Evolutionary conservation across 1,140 invertebrate genomes (phyloP).

Genomic region (Ceratoteleas bidentatus): DNA sequence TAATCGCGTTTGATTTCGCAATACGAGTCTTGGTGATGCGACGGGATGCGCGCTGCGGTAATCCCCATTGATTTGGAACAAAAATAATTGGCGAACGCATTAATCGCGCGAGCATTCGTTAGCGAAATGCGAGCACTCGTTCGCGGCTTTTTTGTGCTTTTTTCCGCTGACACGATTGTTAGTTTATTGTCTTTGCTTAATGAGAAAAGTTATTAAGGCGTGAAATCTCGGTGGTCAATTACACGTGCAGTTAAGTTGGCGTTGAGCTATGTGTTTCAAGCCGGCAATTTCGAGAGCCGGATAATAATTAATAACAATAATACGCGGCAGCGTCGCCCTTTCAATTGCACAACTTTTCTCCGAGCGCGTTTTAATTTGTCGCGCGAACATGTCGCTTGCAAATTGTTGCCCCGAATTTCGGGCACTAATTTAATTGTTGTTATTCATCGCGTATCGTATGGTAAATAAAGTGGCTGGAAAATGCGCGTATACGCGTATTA

Average conservation of each 20-base stretch:
- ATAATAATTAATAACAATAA: conserved; percentile 23
- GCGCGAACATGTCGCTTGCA: not conserved
- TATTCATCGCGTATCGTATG: too few species aligned
- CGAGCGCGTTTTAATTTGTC: not conserved
- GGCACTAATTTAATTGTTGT: too few species aligned
- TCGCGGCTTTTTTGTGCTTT: not conserved
- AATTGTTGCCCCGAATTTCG: not conserved
- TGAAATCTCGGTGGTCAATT: conserved; percentile 35
- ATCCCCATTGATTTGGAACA: not conserved
- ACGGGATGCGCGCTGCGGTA: not conserved
- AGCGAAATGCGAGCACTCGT: conserved; percentile 6
- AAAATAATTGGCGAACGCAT: conserved; percentile 1
- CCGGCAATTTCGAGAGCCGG: conserved; percentile 5
- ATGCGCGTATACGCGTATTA: too few species aligned
- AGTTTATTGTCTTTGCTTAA: conserved; percentile 35
- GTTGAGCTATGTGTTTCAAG: conserved; percentile 22
- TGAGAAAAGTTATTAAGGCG: conserved; percentile 32
- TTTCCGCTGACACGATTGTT: conserved; percentile 11
- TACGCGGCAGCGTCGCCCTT: not conserved
- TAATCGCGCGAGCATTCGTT: conserved; percentile 1
- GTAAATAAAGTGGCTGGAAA: too few species aligned
- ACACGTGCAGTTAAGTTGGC: conserved; percentile 23
- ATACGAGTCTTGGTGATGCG: not conserved
- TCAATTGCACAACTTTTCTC: not conserved
- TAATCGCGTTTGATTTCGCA: not conserved